Evolutionary conservation across 2,888 invertebrate genomes (phyloP), one percentile per base, ranked within the genome.

Genomic region (Plagiodera versicolora): DNA sequence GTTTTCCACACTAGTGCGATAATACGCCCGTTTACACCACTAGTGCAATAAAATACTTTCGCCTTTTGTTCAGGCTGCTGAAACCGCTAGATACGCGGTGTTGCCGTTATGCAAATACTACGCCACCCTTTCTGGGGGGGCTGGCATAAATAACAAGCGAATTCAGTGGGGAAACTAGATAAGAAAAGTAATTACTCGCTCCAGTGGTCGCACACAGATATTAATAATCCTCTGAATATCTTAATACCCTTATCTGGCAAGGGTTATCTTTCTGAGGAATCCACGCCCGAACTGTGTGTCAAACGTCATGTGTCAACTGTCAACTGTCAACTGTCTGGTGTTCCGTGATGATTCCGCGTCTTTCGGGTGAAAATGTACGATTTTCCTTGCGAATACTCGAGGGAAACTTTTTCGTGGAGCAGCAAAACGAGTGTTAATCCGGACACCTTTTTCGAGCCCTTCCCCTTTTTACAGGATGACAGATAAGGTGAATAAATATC

Each of bases 341-440:
- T n/a, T n/a, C n/a, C n/a, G n/a, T n/a, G n/a, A n/a, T n/a, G n/a
- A n/a, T n/a, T n/a, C n/a, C n/a, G n/a, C n/a, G n/a, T n/a, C n/a
- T n/a, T n/a, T n/a, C n/a, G n/a, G n/a, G n/a, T n/a, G n/a, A n/a
- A n/a, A n/a, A n/a, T n/a, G n/a, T n/a, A n/a, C n/a, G n/a, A n/a
- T n/a, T n/a, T n/a, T n/a, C n/a, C n/a, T n/a, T n/a, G n/a, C n/a
- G n/a, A n/a, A n/a, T n/a, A n/a, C n/a, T n/a, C n/a, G n/a, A n/a
- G n/a, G n/a, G n/a, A n/a, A n/a, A n/a, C n/a, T 24, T 24, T 24
- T 24, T 5, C 24, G 24, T 5, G 24, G 3, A 24, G 24, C 4
- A 24, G 24, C 24, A 70, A 68, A 67, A 63, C 74, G 73, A 73
- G 73, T 73, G 74, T 67, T 70, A 73, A 67, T 67, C 61, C 18